Conservation (phyloP, 2,113 vertebrate species). For the Daboia siamensis region DNA sequence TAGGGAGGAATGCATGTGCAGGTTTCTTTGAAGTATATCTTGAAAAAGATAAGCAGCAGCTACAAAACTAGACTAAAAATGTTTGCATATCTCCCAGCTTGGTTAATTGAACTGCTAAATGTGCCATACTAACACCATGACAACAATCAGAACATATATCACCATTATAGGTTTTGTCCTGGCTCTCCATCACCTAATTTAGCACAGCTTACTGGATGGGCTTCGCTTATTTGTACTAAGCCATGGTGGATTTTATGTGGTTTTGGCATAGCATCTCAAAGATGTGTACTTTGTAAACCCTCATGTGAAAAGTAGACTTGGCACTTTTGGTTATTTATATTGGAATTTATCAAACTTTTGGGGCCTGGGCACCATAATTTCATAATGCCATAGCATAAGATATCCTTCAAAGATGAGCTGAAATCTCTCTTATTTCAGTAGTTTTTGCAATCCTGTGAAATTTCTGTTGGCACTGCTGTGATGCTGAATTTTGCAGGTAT, state of each 20-base stretch:
- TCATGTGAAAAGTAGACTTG: not conserved
- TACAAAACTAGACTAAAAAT: fast-evolving
- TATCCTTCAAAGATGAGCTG: not conserved
- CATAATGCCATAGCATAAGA: not conserved
- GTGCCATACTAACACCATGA: not conserved
- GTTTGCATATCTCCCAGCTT: not conserved
- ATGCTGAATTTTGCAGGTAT: not conserved
- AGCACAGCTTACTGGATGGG: not conserved
- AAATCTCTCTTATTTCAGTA: not conserved
- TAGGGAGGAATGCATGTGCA: not conserved
- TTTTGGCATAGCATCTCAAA: not conserved
- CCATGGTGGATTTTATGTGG: not conserved
- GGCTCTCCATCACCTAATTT: not conserved
- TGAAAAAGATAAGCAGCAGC: not conserved
- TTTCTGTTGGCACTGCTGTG: not conserved
- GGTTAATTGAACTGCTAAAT: not conserved
- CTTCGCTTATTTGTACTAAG: not conserved
- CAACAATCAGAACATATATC: not conserved
- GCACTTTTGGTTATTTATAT: not conserved
- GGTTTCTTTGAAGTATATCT: not conserved
- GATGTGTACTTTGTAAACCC: not conserved
- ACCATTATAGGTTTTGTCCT: not conserved
- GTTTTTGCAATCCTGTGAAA: not conserved
- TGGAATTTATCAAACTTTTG: not conserved
- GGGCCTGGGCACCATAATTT: not conserved